Evolutionary conservation across 2,888 invertebrate genomes (phyloP).

Genomic region (Phlogophora meticulosa): DNA sequence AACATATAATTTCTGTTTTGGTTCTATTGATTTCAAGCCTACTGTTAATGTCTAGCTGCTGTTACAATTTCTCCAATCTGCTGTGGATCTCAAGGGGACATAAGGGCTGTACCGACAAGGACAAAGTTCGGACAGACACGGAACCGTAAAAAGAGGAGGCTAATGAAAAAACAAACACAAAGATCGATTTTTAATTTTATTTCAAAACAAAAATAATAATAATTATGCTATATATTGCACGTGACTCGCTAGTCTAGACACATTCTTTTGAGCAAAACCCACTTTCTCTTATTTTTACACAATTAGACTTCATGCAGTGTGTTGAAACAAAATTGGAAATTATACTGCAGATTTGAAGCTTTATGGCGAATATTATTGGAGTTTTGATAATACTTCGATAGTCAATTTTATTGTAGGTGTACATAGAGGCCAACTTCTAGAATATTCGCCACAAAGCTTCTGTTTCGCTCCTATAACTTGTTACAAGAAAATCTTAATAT

Average conservation of each 20-base stretch:
- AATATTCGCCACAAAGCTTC: constrained; percentile 36
- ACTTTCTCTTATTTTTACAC: constrained; percentile 81
- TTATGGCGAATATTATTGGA: constrained; percentile 19
- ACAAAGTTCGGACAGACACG: constrained; percentile 2
- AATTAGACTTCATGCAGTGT: constrained; percentile 21
- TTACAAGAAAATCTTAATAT: constrained; percentile 28
- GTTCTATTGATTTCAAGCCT: too few species aligned
- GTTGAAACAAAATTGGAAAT: constrained; percentile 25
- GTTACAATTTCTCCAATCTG: too few species aligned
- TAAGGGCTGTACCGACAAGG: too few species aligned
- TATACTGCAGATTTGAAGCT: constrained; percentile 32
- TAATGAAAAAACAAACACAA: constrained; percentile 50
- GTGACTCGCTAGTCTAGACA: constrained; percentile 83
- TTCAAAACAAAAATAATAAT: constrained; percentile 89
- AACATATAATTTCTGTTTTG: too few species aligned
- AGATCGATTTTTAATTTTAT: constrained; percentile 85
- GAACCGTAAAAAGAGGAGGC: not conserved
- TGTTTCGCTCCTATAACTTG: constrained; percentile 26
- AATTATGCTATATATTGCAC: constrained; percentile 91
- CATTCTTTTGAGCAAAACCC: constrained; percentile 87
- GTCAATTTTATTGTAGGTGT: constrained; percentile 5
- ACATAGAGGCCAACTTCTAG: constrained; percentile 10
- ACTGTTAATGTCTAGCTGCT: too few species aligned
- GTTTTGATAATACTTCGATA: constrained; percentile 16
- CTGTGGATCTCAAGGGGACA: too few species aligned